Base-by-base conservation (phyloP, 2,888 invertebrate genomes). In the Dryobotodes eremita region DNA sequence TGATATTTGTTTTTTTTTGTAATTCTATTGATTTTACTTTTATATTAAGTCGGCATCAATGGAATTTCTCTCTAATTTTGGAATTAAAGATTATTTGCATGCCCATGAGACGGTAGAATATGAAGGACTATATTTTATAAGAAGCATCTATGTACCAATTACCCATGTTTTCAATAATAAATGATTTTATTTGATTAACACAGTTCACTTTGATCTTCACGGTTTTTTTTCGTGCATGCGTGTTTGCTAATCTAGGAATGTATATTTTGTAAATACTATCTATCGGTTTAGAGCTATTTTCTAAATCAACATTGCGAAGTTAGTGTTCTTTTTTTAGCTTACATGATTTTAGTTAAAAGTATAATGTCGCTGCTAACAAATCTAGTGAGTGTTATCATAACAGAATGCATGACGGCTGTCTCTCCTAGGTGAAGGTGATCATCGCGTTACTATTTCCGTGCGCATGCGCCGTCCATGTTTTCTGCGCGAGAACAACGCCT, bases 381-480 rank as follows among this genome's bases (percentile, higher is more conserved):
- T 87, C 80, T 76, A 84, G 80, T 79, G 75, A 85, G 87, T 90
- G 91, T 90, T 92, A 93, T 92, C 93, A 93, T 86, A 92, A 91
- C 87, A 89, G 82, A 85, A 86, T 85, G 79, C 80, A 91, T 91
- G 91, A 89, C 88, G 91, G 87, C 90, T 86, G 89, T 91, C 92
- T 91, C 90, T 93, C 94, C 96, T 96, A 96, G 96, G 96, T 96
- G 97, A 96, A 97, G 96, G 96, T 96, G 95, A 96, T 95, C 93
- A 91, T 89, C 90, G 91, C 90, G 89, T 85, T 90, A 92, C 96
- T 97, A 97, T 97, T 97, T 96, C 92, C 90, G 96, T 94, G 94
- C 95, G 94, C 95, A 94, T 94, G 94, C 95, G 94, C 92, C 88
- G 92, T 91, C 80, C 84, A 88, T 90, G 90, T 91, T 91, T 92